phyloP scores from a whole-genome alignment of 2,888 invertebrate species.

The Hyalella azteca region DNA sequence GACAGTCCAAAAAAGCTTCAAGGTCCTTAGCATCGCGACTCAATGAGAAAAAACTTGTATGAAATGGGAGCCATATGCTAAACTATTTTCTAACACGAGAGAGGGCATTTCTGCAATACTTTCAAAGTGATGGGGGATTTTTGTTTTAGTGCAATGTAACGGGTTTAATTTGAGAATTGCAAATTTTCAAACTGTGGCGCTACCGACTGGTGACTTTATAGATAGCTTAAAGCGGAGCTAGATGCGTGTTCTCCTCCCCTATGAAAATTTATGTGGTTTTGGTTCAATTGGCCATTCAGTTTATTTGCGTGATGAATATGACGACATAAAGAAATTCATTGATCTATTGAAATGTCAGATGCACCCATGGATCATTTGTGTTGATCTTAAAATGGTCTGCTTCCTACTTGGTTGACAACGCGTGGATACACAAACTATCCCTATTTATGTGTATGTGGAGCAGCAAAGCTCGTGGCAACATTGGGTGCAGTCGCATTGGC shows the following conservation, averaged over 20 bases:
- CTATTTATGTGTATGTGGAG: too few species aligned
- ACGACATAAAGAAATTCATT: neutral
- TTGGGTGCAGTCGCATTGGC: constrained; percentile 32
- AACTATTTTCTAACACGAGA: neutral
- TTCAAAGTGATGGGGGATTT: constrained; percentile 20
- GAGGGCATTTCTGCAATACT: neutral
- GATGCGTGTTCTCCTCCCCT: constrained; percentile 18
- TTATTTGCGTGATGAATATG: neutral
- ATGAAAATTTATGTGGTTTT: constrained; percentile 28
- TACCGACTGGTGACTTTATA: neutral
- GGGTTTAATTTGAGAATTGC: constrained; percentile 35
- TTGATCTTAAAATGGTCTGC: neutral
- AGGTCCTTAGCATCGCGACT: neutral
- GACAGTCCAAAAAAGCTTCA: neutral
- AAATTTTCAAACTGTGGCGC: neutral
- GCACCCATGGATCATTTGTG: neutral
- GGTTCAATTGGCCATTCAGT: constrained; percentile 8
- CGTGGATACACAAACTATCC: too few species aligned
- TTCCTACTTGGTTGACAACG: neutral
- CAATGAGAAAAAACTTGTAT: neutral
- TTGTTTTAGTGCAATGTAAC: constrained; percentile 2
- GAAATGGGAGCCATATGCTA: neutral
- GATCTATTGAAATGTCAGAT: neutral
- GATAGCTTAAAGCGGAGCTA: constrained; percentile 41
- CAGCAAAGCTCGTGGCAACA: too few species aligned